A percentile compares a stretch with the other conserved stretches of the same genome.
Conservation (phyloP, 2,888 invertebrate genomes). For the Caenorhabditis panamensis region DNA sequence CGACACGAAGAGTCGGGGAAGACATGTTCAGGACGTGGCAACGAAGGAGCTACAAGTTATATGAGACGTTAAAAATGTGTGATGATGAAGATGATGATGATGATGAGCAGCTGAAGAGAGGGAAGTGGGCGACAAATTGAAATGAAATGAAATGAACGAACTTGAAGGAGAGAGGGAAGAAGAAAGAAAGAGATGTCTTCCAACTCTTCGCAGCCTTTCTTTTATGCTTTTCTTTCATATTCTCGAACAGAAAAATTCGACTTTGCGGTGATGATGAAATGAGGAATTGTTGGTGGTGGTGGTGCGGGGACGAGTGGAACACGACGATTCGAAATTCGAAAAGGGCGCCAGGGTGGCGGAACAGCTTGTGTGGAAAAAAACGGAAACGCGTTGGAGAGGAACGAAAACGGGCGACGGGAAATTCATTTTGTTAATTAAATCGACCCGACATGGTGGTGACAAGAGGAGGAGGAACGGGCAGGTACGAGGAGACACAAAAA, state of each 20-base stretch:
- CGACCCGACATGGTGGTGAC: conserved; percentile 24
- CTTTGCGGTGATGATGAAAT: conserved; percentile 24
- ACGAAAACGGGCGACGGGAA: conserved; percentile 11
- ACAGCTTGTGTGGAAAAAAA: conserved; percentile 38
- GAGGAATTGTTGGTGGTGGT: conserved; percentile 1
- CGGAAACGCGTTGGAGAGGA: conserved; percentile 45
- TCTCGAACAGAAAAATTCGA: conserved; percentile 25
- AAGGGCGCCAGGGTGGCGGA: conserved; percentile 51
- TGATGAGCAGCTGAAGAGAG: conserved; percentile 7
- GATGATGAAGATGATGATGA: conserved; percentile 9
- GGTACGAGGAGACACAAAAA: background rate
- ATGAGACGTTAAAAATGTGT: conserved; percentile 2
- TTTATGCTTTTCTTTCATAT: conserved; percentile 28
- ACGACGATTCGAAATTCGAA: conserved; percentile 10
- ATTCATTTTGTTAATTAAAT: conserved; percentile 60
- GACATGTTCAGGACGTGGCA: background rate
- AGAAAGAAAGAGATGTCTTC: conserved; percentile 34
- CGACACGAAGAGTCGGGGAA: background rate
- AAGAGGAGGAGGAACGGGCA: background rate
- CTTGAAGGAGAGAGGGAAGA: conserved; percentile 26
- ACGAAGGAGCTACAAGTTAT: too few relatives aligned
- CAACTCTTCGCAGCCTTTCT: conserved; percentile 25
- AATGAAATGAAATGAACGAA: conserved; percentile 52
- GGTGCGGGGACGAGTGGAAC: background rate
- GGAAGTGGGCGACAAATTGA: conserved; percentile 50